phyloP scores from a whole-genome alignment of 1,140 invertebrate species.

The Anadara kagoshimensis region DNA sequence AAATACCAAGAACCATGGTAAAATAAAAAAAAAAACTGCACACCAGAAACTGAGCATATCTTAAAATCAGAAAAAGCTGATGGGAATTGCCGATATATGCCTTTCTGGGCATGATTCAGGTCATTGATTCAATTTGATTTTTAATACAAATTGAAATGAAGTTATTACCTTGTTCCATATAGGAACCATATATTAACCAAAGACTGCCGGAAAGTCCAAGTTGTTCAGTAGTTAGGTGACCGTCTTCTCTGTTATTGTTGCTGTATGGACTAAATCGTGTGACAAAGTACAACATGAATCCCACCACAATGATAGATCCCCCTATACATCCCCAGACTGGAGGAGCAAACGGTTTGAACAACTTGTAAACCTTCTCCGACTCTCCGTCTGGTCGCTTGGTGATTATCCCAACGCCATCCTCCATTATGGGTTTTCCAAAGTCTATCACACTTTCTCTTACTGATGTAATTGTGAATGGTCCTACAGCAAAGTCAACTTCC shows the following conservation, averaged over 20 bases:
- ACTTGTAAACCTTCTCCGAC: constrained; percentile 46
- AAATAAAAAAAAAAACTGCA: too few relatives aligned
- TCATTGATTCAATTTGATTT: too few relatives aligned
- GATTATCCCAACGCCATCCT: constrained; percentile 54
- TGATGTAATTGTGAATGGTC: constrained; percentile 58
- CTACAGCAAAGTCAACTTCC: constrained; percentile 57
- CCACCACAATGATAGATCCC: constrained; percentile 30
- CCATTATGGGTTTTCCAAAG: constrained; percentile 55
- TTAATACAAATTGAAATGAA: too few relatives aligned
- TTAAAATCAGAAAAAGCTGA: too few relatives aligned
- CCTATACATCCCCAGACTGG: constrained; percentile 48
- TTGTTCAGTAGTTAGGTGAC: background rate
- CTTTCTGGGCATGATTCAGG: too few relatives aligned
- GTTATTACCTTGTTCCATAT: constrained; percentile 51
- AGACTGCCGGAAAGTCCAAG: background rate
- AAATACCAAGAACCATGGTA: too few relatives aligned
- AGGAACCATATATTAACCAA: constrained; percentile 47
- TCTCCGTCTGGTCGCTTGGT: constrained; percentile 42
- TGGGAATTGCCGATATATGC: too few relatives aligned
- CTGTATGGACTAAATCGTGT: constrained; percentile 41
- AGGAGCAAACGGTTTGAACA: constrained; percentile 48
- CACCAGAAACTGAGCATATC: too few relatives aligned
- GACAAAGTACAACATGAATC: constrained; percentile 42
- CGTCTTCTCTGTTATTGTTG: constrained; percentile 5
- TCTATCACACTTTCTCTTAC: constrained; percentile 55